Percentiles rank a stretch among this genome's conserved stretches.
These are phyloP conservation scores for Hypena proboscidalis DNA, from an alignment of 2,888 invertebrate species.

Conservation along the genomic window DNA sequence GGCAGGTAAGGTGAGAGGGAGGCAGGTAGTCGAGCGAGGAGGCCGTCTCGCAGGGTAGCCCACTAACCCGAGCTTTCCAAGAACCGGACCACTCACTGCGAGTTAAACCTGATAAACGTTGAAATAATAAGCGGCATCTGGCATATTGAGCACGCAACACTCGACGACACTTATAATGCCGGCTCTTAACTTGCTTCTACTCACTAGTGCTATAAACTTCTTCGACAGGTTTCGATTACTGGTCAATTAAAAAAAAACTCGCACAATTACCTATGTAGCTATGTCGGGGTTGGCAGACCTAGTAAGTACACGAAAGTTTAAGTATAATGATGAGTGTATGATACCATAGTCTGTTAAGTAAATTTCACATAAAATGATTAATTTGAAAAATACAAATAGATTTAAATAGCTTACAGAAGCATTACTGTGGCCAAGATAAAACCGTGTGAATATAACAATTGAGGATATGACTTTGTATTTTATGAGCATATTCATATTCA, in stretches of 20 bases:
- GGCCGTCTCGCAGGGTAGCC: constrained; percentile 52
- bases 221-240: neutral
- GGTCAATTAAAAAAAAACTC: no score
- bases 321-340: no score
- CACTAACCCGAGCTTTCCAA: constrained; percentile 60
- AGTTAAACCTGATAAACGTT: constrained; percentile 38
- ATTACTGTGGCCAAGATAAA: no score
- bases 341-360: no score
- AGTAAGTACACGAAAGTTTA: no score
- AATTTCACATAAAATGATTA: no score
- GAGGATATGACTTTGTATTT: neutral
- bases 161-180: neutral
- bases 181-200: neutral
- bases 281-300: no score
- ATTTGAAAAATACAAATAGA: no score
- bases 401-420: no score
- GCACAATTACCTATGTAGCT: no score
- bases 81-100: constrained; percentile 47
- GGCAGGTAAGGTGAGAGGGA: constrained; percentile 51
- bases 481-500: constrained; percentile 3
- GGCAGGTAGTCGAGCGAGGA: constrained; percentile 54
- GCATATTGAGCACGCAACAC: constrained; percentile 44
- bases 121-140: constrained; percentile 44
- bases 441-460: no score
- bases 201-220: neutral